Percentiles rank a stretch among this genome's conserved stretches.
These are phyloP conservation scores for Trypoxylon attenuatum DNA, from an alignment of 2,888 invertebrate genomes.

Conservation along the genomic window DNA sequence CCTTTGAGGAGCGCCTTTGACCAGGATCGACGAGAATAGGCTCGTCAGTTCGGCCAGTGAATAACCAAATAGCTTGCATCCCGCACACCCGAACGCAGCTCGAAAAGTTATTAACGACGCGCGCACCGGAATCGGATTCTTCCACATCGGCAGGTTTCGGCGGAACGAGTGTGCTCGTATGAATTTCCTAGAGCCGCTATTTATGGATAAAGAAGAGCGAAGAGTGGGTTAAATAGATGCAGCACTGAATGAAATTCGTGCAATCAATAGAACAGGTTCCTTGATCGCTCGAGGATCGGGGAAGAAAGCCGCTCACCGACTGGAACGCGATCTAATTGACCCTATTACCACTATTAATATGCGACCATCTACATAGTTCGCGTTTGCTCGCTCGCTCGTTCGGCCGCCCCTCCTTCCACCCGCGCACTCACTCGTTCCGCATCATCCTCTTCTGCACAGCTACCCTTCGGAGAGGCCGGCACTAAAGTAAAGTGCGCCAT, in stretches of 20 bases:
- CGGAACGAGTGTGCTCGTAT: background rate
- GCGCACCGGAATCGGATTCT: background rate
- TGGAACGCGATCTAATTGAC: conserved; percentile 44
- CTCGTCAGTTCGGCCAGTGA: conserved; percentile 35
- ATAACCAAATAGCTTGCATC: conserved; percentile 33
- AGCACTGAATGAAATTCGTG: background rate
- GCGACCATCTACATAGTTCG: conserved; percentile 37
- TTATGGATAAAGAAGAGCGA: no score
- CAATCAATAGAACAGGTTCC: background rate
- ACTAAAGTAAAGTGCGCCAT: conserved; percentile 70
- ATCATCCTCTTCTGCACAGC: conserved; percentile 50
- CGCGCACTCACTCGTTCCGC: conserved; percentile 45
- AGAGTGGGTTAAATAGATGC: background rate
- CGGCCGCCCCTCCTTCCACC: no score
- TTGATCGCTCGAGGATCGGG: background rate
- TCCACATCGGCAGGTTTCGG: background rate
- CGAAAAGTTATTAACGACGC: conserved; percentile 15
- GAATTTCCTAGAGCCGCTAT: background rate
- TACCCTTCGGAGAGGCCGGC: conserved; percentile 57
- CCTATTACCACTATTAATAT: conserved; percentile 60
- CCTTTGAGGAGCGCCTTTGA: conserved; percentile 43
- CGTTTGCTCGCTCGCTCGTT: conserved; percentile 14
- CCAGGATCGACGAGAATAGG: conserved; percentile 30
- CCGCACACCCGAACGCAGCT: conserved; percentile 2
- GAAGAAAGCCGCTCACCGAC: background rate